Evolutionary conservation across 2,888 invertebrate species (phyloP), one percentile per base, ranked within the genome.

Genomic region (Epistrophella euchroma): DNA sequence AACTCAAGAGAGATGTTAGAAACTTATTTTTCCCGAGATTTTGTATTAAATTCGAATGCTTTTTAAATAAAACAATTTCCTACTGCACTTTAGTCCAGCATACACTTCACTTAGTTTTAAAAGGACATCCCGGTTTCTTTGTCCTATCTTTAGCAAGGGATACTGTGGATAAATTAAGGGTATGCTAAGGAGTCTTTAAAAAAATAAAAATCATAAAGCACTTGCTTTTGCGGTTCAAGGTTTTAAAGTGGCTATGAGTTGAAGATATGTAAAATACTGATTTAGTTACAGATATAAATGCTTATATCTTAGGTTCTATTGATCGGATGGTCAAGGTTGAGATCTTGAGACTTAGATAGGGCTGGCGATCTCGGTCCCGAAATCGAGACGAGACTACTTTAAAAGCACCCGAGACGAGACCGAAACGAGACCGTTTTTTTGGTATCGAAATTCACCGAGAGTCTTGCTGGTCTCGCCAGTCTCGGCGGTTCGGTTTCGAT

Each of bases 21-120:
- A 60, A 45, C 68, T 60, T 76, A 40, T 58, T 58, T 40, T 17
- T 7, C 13, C 19, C 11, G n/a, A n/a, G 13, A 37, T 62, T 62
- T 43, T 25, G 19, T 68, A 76, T 76, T 64, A 55, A 75, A 75
- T 47, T 60, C 47, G 19, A 75, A 45, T 32, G n/a, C 47, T 45
- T 35, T 55, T 55, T 74, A 43, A 64, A 55, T 43, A 37, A 64
- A 55, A 64, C 64, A 74, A 64, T 74, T 55, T 64, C 55, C 74
- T 74, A 3, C 1, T 6, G 9, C n/a, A 28, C 43, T 40, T 62
- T 11, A 43, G 25, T 43, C 13, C 43, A 62, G n/a, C 5, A 13
- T 11, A n/a, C n/a, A 40, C 47, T 73, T 50, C 4, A 37, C n/a
- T 62, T 37, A 25, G 13, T 71, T 56, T 15, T 35, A 74, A 64